Conservation (phyloP, 2,888 invertebrate species). For the Zele albiditarsus region DNA sequence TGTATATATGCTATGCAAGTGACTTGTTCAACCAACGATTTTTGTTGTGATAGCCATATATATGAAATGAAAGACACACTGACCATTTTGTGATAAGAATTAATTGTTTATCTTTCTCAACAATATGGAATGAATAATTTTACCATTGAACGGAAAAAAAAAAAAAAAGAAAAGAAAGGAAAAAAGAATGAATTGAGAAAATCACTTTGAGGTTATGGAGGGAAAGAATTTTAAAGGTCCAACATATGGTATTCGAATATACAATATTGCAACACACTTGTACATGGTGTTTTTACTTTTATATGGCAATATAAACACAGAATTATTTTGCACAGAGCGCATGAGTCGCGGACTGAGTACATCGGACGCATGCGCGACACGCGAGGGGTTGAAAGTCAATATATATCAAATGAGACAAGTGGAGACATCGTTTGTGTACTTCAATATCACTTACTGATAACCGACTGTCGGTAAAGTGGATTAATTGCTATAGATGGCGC, state of each 20-base stretch:
- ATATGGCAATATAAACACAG: too few species aligned
- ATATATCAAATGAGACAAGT: not conserved
- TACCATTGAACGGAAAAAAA: not conserved
- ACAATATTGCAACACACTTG: not conserved
- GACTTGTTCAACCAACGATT: not conserved
- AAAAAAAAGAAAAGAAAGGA: too few species aligned
- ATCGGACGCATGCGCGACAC: slow-evolving; percentile 28
- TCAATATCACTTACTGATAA: not conserved
- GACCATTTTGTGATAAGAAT: not conserved
- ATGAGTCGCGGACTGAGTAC: slow-evolving; percentile 25
- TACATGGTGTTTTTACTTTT: not conserved
- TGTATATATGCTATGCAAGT: not conserved
- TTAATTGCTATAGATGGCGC: not conserved
- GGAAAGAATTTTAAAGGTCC: not conserved
- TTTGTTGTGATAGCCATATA: not conserved
- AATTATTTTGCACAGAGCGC: slow-evolving; percentile 5
- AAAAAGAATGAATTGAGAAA: not conserved
- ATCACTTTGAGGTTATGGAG: not conserved
- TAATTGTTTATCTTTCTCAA: too few species aligned
- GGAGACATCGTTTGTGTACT: not conserved
- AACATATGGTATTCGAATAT: not conserved
- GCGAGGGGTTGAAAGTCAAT: slow-evolving; percentile 15
- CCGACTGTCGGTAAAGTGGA: slow-evolving; percentile 10
- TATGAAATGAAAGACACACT: not conserved
- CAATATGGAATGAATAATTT: too few species aligned